phyloP scores from a whole-genome alignment of 2,113 vertebrate genomes.

The Brienomyrus longianalis region DNA sequence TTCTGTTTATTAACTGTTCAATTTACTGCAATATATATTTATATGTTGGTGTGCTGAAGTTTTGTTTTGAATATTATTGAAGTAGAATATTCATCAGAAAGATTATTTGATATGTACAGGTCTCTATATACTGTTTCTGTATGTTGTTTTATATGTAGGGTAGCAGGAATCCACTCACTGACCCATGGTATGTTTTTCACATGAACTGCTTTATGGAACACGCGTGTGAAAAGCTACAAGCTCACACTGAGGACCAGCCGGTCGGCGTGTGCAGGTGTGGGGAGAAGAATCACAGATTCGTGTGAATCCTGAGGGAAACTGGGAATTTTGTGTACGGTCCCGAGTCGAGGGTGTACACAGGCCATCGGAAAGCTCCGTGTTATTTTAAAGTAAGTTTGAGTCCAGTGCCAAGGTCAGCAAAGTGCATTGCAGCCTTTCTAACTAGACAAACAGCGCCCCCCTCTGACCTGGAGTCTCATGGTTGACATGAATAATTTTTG shows the following conservation, averaged over 20 bases:
- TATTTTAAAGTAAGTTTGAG: not conserved
- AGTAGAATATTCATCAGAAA: constrained; percentile 14
- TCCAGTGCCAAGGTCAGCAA: not conserved
- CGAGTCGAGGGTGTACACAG: not conserved
- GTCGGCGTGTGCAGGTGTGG: not conserved
- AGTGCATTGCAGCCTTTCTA: not conserved
- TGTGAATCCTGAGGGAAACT: not conserved
- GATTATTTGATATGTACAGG: not conserved
- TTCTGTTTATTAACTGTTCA: constrained; percentile 32
- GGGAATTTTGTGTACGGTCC: not conserved
- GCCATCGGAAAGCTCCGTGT: not conserved
- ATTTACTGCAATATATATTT: constrained; percentile 44
- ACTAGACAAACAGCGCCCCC: not conserved
- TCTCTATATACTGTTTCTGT: constrained; percentile 4
- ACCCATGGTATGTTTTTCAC: not conserved
- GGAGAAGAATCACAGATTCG: not conserved
- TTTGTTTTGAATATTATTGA: constrained; percentile 45
- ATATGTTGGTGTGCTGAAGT: constrained; percentile 38
- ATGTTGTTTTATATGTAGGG: constrained; percentile 11
- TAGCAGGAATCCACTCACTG: not conserved
- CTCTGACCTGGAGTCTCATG: not conserved
- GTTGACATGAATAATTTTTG: not conserved
- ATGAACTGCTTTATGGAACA: not conserved
- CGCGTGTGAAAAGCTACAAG: not conserved
- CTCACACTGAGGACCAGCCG: not conserved